phyloP scores from a whole-genome alignment of 2,113 vertebrate genomes.

The Marmota monax region DNA sequence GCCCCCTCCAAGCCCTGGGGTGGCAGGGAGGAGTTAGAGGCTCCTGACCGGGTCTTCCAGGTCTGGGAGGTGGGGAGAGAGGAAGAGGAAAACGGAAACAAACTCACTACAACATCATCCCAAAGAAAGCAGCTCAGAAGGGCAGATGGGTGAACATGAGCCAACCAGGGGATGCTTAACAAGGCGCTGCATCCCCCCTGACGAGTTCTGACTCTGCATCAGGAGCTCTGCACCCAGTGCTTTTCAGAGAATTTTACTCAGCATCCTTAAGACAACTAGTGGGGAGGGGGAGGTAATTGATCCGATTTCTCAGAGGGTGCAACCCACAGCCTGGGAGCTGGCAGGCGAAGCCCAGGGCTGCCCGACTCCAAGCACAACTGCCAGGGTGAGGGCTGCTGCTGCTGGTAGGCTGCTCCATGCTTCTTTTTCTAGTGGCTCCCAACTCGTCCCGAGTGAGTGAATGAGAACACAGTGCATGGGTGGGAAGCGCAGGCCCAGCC shows the following conservation, averaged over 20 bases:
- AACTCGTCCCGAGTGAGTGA: not conserved
- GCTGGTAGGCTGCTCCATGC: not conserved
- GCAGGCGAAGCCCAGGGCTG: not conserved
- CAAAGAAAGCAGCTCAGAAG: not conserved
- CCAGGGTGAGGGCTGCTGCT: not conserved
- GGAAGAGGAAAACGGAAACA: not conserved
- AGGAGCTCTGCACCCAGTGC: not conserved
- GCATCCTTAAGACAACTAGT: not conserved
- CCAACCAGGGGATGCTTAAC: not conserved
- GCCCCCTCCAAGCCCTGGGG: not conserved
- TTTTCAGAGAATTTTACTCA: not conserved
- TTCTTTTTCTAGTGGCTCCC: not conserved
- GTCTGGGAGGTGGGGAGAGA: not conserved
- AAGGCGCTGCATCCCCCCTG: not conserved
- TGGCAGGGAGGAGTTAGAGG: not conserved
- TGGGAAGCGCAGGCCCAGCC: not conserved
- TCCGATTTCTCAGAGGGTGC: not conserved
- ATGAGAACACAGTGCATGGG: rapidly evolving
- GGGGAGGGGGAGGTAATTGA: not conserved
- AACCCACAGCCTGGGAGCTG: not conserved
- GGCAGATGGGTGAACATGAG: not conserved
- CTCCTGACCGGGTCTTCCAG: not conserved
- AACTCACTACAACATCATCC: not conserved
- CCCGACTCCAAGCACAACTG: not conserved
- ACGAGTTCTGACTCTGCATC: not conserved